Percentiles rank a stretch among this genome's conserved stretches.
Conservation (phyloP, 2,888 invertebrate genomes). For the Hyalella azteca region DNA sequence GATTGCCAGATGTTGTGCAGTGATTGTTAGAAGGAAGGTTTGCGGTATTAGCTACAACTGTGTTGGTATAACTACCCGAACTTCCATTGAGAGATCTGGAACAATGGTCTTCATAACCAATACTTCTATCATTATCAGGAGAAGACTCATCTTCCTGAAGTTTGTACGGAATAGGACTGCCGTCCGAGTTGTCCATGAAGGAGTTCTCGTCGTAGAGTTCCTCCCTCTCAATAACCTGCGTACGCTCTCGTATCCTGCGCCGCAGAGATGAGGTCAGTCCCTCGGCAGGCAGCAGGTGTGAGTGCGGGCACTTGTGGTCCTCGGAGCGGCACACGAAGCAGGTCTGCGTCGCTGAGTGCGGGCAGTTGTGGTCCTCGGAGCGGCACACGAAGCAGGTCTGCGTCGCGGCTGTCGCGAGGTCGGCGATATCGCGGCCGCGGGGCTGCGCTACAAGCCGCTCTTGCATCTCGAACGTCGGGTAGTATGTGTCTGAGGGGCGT, state of each 20-base stretch:
- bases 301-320: slow-evolving; percentile 7
- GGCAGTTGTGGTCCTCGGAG: neutral
- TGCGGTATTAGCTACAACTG: neutral
- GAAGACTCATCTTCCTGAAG: neutral
- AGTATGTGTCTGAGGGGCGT: neutral
- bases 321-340: neutral
- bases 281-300: neutral
- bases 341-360: slow-evolving; percentile 26
- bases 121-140: neutral
- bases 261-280: neutral
- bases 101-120: neutral
- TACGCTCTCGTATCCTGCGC: neutral
- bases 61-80: neutral
- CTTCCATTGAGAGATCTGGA: neutral
- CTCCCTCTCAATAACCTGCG: neutral
- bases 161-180: neutral
- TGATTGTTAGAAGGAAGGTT: neutral
- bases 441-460: neutral
- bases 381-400: neutral
- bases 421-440: neutral
- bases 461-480: neutral
- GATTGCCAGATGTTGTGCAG: neutral
- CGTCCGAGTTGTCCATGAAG: neutral
- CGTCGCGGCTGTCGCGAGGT: neutral
- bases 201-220: neutral